phyloP scores from a whole-genome alignment of 2,113 vertebrate genomes.

The Camelus dromedarius region DNA sequence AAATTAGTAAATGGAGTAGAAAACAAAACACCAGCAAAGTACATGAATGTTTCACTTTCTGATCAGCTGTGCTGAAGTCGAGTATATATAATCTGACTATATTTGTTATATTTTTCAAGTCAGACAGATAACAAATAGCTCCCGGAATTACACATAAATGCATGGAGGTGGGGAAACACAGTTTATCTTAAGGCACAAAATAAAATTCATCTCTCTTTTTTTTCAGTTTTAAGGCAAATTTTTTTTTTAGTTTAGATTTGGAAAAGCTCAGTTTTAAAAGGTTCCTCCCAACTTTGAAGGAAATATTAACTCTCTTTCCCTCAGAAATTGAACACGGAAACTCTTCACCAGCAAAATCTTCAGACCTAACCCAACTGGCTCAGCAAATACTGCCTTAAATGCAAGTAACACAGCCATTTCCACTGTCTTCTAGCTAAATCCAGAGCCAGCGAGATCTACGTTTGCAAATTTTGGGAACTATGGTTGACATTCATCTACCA shows the following conservation, averaged over 20 bases:
- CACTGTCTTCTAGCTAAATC: neutral
- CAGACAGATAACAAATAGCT: slow-evolving; percentile 33
- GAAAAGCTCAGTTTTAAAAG: neutral
- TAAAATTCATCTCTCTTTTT: slow-evolving; percentile 17
- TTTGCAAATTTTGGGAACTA: slow-evolving; percentile 51
- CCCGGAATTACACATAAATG: neutral
- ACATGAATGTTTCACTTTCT: slow-evolving; percentile 25
- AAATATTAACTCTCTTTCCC: neutral
- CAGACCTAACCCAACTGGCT: neutral
- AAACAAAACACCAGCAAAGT: slow-evolving; percentile 35
- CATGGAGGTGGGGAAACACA: neutral
- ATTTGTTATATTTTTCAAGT: slow-evolving; percentile 36
- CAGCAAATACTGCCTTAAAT: slow-evolving; percentile 25
- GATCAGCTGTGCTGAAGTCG: neutral
- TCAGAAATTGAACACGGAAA: neutral
- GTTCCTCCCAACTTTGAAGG: neutral
- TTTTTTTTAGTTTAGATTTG: neutral
- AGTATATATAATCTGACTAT: neutral
- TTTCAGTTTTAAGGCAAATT: neutral
- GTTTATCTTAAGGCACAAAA: slow-evolving; percentile 8
- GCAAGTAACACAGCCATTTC: neutral
- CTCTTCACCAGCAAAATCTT: neutral
- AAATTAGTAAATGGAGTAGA: neutral
- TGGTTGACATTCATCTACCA: slow-evolving; percentile 28
- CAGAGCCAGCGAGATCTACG: slow-evolving; percentile 7